These are phyloP conservation scores for Parnassius smintheus DNA, from an alignment of 2,888 invertebrate genomes.

Conservation along the genomic window DNA sequence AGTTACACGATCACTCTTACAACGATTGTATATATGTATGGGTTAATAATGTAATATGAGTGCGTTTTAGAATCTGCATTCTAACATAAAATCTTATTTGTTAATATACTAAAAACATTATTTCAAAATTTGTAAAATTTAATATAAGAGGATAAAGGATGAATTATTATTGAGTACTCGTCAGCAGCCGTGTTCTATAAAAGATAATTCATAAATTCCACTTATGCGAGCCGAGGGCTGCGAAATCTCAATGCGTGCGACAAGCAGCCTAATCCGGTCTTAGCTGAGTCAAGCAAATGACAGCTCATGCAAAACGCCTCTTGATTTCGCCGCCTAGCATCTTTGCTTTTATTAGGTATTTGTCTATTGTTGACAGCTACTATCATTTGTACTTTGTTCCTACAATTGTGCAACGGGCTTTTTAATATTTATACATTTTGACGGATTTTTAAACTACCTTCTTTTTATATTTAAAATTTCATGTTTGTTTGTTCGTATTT, in stretches of 20 bases:
- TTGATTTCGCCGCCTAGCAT: conserved; percentile 46
- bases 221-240: conserved; percentile 40
- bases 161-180: conserved; percentile 32
- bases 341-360: conserved; percentile 36
- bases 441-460: too few species aligned
- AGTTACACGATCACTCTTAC: too few species aligned
- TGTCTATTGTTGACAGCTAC: conserved; percentile 32
- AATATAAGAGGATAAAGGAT: not conserved
- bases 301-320: conserved; percentile 53
- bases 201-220: conserved; percentile 47
- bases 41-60: too few species aligned
- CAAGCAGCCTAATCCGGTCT: conserved; percentile 63
- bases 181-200: conserved; percentile 24
- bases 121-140: too few species aligned
- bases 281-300: conserved; percentile 63
- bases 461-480: too few species aligned
- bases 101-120: too few species aligned
- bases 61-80: too few species aligned
- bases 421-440: too few species aligned
- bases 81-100: too few species aligned
- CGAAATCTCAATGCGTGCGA: conserved; percentile 58
- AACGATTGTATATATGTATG: too few species aligned
- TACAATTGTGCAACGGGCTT: conserved; percentile 4
- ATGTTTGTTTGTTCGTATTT: too few species aligned
- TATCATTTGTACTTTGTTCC: conserved; percentile 20